phyloP scores from a whole-genome alignment of 2,113 vertebrate species.

The Rhabdomys dilectus region DNA sequence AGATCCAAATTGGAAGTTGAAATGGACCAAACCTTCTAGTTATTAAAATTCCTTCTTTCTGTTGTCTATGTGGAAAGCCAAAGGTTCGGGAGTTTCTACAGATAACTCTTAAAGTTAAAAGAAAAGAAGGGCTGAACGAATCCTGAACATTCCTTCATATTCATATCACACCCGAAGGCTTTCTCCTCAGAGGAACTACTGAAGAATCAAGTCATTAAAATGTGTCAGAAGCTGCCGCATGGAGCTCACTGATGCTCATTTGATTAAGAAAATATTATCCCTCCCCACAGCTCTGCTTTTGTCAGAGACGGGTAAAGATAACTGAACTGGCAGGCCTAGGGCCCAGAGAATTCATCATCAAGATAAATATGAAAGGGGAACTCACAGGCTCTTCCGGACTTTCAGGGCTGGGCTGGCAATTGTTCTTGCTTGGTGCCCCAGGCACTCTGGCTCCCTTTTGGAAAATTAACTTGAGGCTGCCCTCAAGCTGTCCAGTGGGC shows the following conservation, averaged over 20 bases:
- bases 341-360: constrained; percentile 64
- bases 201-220: constrained; percentile 61
- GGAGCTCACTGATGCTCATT: constrained; percentile 48
- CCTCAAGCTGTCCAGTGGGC: too few species aligned
- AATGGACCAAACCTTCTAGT: constrained; percentile 26
- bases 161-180: constrained; percentile 19
- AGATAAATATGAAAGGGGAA: constrained; percentile 45
- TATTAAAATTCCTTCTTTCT: neutral
- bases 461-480: neutral
- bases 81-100: neutral
- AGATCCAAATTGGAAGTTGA: neutral
- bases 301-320: constrained; percentile 53
- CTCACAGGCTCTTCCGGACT: neutral
- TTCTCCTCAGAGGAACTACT: constrained; percentile 57
- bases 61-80: neutral
- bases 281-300: constrained; percentile 64
- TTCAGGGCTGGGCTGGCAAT: neutral
- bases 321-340: constrained; percentile 14
- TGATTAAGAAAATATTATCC: constrained; percentile 76
- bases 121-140: neutral
- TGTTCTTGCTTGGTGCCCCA: neutral
- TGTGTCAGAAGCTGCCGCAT: constrained; percentile 38
- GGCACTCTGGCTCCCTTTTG: neutral
- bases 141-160: neutral
- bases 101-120: neutral